Conservation (phyloP, 2,888 invertebrate species). For the Smittia aterrima region DNA sequence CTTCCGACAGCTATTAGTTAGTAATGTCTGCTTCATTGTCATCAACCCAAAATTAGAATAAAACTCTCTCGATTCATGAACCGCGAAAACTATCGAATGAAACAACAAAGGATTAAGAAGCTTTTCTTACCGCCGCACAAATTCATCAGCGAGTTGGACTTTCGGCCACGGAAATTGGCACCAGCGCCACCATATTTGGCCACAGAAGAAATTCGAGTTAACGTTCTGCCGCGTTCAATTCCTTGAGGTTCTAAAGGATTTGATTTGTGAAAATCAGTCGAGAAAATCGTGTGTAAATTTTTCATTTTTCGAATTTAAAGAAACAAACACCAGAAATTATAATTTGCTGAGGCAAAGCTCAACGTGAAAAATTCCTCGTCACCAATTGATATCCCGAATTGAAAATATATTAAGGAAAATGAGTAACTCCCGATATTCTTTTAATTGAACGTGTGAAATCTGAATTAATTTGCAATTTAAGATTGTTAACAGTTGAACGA, state of each 20-base stretch:
- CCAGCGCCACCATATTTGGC: slow-evolving; percentile 69
- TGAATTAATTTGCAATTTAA: too few species aligned
- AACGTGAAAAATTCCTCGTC: too few species aligned
- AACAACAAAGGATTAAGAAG: background rate
- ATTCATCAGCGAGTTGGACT: slow-evolving; percentile 94
- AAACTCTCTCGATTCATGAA: background rate
- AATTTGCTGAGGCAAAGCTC: too few species aligned
- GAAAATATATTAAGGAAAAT: too few species aligned
- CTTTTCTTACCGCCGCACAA: slow-evolving; percentile 87
- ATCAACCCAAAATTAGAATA: background rate
- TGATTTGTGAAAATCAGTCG: background rate
- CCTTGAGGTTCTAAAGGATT: slow-evolving; percentile 43
- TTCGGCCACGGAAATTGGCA: slow-evolving; percentile 85
- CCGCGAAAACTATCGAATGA: slow-evolving; percentile 1
- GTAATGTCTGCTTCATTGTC: too few species aligned
- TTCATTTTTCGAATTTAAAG: background rate
- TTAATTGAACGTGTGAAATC: too few species aligned
- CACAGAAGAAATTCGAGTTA: slow-evolving; percentile 74
- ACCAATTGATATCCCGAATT: too few species aligned
- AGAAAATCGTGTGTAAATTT: background rate
- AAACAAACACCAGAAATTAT: too few species aligned
- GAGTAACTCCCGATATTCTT: too few species aligned
- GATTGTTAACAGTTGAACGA: too few species aligned
- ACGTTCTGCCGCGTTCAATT: slow-evolving; percentile 60
- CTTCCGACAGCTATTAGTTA: too few species aligned